Evolutionary conservation across 2,113 vertebrate genomes (phyloP).

Genomic region (Amia ocellicauda): DNA sequence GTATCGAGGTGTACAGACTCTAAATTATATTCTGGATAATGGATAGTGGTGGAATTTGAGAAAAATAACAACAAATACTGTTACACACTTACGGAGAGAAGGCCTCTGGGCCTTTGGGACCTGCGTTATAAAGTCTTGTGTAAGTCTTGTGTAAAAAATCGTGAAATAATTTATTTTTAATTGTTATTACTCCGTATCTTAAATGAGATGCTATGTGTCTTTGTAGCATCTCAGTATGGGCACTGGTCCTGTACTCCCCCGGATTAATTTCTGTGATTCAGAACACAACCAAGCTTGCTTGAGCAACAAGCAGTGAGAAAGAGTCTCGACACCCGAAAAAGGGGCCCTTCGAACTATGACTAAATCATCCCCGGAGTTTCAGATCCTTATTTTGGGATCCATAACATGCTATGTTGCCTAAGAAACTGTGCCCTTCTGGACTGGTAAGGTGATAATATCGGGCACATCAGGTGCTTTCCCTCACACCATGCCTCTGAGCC

Average conservation of each 20-base stretch:
- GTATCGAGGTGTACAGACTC: too few species aligned
- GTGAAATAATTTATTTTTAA: neutral
- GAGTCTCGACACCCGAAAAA: conserved; percentile 20
- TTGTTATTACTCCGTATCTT: neutral
- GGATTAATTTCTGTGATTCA: conserved; percentile 12
- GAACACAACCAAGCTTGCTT: conserved; percentile 13
- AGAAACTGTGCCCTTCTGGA: neutral
- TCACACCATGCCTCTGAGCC: too few species aligned
- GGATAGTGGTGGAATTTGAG: too few species aligned
- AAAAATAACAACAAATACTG: too few species aligned
- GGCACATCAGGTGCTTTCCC: too few species aligned
- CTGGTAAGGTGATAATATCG: too few species aligned
- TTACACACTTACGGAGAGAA: too few species aligned
- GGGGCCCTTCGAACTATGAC: conserved; percentile 31
- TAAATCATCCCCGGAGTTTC: conserved; percentile 32
- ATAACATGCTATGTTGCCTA: too few species aligned
- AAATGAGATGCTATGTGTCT: neutral
- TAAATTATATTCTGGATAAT: too few species aligned
- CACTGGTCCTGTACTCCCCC: neutral
- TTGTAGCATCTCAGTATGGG: neutral
- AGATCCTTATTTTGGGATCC: conserved; percentile 39
- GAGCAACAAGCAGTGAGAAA: conserved; percentile 20
- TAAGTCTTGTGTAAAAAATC: too few species aligned
- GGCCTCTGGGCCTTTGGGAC: too few species aligned
- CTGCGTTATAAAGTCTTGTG: too few species aligned